A percentile compares a stretch with the other conserved stretches of the same genome.
phyloP scores from a whole-genome alignment of 2,113 vertebrate species.

The Ancistrus triradiatus region DNA sequence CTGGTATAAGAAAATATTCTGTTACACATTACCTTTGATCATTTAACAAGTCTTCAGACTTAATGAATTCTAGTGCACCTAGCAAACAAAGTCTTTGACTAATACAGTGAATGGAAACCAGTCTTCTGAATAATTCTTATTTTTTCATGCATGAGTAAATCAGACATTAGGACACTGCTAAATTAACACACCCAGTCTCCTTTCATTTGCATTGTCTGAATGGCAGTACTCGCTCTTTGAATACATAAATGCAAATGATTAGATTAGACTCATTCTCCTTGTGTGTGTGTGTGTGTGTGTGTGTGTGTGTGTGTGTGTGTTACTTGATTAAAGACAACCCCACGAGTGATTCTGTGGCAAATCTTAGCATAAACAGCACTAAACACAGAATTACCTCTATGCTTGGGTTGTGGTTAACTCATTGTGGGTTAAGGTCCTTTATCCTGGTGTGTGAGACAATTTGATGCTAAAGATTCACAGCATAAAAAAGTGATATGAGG shows the following conservation, averaged over 20 bases:
- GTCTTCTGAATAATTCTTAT: conserved; percentile 24
- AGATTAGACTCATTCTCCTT: too few species aligned
- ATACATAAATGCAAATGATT: conserved; percentile 65
- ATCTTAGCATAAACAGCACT: background rate
- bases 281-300: too few species aligned
- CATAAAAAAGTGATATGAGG: too few species aligned
- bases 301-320: too few species aligned
- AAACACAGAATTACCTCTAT: too few species aligned
- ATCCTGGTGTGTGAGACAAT: background rate
- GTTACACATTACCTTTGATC: too few species aligned
- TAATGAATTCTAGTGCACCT: background rate
- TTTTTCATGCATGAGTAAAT: conserved; percentile 43
- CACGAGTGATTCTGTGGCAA: background rate
- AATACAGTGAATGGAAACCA: background rate
- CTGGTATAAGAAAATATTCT: too few species aligned
- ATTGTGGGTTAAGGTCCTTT: background rate
- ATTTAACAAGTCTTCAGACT: background rate
- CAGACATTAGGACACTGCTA: conserved; percentile 42
- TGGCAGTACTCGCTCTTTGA: conserved; percentile 51
- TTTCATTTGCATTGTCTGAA: conserved; percentile 59
- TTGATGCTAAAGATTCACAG: background rate
- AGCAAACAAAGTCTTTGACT: background rate
- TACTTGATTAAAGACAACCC: background rate
- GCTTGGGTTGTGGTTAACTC: background rate
- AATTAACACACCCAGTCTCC: conserved; percentile 51